A percentile compares a stretch with the other conserved stretches of the same genome.
phyloP scores from a whole-genome alignment of 2,888 invertebrate genomes.

The Erpobdella octoculata region DNA sequence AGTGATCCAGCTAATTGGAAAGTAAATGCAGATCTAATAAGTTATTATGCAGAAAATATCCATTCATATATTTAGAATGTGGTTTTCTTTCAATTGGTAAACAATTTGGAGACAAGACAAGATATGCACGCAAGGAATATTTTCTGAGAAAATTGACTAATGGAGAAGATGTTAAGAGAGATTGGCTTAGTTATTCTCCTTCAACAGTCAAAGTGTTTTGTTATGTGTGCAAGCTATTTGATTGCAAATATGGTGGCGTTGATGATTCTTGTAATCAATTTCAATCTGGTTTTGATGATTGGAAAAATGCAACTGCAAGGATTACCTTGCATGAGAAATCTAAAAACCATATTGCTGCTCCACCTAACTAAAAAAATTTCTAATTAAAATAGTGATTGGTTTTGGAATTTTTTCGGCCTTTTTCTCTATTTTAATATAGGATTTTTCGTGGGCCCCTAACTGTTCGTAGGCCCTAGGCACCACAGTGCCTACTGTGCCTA shows the following conservation, averaged over 20 bases:
- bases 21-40: conserved; percentile 16
- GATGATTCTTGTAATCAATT: background rate
- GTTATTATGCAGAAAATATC: no score
- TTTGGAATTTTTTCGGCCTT: no score
- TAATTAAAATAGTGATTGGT: no score
- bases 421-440: no score
- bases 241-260: conserved; percentile 1
- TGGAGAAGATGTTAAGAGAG: background rate
- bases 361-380: no score
- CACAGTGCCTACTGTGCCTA: no score
- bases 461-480: no score
- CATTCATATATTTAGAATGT: conserved; percentile 15
- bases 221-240: conserved; percentile 1
- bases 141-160: background rate
- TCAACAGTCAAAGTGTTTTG: background rate
- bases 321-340: no score
- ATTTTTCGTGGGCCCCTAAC: no score
- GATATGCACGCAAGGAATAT: conserved; percentile 15
- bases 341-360: conserved; percentile 1
- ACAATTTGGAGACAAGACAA: conserved; percentile 6
- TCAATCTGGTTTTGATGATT: background rate
- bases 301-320: conserved; percentile 1
- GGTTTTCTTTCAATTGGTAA: conserved; percentile 9
- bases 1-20: conserved; percentile 14
- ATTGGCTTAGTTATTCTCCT: background rate